phyloP scores from a whole-genome alignment of 2,888 invertebrate species.

The Clanis bilineata region DNA sequence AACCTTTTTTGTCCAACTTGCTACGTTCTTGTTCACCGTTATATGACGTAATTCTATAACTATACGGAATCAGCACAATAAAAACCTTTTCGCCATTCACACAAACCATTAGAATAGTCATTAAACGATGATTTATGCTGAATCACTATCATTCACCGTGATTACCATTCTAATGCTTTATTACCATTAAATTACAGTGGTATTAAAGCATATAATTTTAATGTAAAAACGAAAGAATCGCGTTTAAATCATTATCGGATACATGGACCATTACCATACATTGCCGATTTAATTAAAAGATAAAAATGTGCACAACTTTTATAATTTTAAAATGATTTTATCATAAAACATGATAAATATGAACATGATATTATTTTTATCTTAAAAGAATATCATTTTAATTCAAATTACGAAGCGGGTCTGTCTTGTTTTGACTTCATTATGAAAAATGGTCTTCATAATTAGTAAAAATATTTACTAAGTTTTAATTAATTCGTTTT shows the following conservation, averaged over 20 bases:
- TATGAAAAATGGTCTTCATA: not conserved
- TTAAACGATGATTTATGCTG: not conserved
- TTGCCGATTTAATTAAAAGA: conserved; percentile 24
- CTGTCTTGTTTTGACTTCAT: not conserved
- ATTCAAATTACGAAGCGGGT: not conserved
- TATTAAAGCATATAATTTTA: not conserved
- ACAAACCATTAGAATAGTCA: not conserved
- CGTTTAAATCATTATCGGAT: not conserved
- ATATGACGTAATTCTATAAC: not conserved
- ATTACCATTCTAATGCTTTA: not conserved
- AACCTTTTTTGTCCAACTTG: not conserved
- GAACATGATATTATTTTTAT: not conserved
- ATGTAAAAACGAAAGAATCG: not conserved
- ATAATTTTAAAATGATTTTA: conserved; percentile 15
- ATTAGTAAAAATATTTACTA: not conserved
- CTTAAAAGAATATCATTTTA: not conserved
- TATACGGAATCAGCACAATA: not conserved
- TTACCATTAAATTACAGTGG: not conserved
- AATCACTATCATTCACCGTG: not conserved
- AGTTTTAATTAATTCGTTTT: not conserved
- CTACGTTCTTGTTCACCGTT: not conserved
- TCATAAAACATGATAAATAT: conserved; percentile 6
- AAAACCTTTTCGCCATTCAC: not conserved
- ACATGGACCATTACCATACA: conserved; percentile 16
- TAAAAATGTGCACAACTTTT: conserved; percentile 10